Conservation (phyloP, 2,113 vertebrate genomes). For the Atractosteus spatula region DNA sequence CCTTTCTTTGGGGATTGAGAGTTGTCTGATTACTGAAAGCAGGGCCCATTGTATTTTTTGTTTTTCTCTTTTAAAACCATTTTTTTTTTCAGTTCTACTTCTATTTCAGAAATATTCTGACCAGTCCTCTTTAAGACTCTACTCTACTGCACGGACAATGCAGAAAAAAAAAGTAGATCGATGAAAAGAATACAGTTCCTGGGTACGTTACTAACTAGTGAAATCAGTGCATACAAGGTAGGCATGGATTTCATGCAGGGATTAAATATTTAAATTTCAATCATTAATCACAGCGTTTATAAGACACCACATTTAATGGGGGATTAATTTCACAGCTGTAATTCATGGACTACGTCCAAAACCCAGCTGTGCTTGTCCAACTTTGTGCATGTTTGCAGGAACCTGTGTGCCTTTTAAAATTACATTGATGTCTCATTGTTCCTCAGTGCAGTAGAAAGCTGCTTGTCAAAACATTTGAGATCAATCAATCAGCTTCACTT, state of each 20-base stretch:
- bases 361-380: conserved; percentile 8
- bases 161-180: no score
- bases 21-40: neutral
- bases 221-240: conserved; percentile 1
- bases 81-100: no score
- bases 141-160: no score
- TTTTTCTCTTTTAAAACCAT: neutral
- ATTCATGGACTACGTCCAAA: conserved; percentile 6
- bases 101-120: no score
- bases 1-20: neutral
- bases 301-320: neutral
- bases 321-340: conserved; percentile 20
- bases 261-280: conserved; percentile 9
- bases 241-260: neutral
- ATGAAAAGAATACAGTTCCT: neutral
- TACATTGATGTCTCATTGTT: conserved; percentile 3
- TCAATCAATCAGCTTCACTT: conserved; percentile 3
- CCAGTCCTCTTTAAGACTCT: no score
- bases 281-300: conserved; percentile 8
- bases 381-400: neutral
- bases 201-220: neutral
- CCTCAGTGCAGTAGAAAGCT: neutral
- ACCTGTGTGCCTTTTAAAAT: neutral
- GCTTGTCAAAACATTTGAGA: conserved; percentile 17
- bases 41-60: neutral